These are phyloP conservation scores for Lysandra coridon DNA, from an alignment of 2,888 invertebrate genomes.

Conservation along the genomic window DNA sequence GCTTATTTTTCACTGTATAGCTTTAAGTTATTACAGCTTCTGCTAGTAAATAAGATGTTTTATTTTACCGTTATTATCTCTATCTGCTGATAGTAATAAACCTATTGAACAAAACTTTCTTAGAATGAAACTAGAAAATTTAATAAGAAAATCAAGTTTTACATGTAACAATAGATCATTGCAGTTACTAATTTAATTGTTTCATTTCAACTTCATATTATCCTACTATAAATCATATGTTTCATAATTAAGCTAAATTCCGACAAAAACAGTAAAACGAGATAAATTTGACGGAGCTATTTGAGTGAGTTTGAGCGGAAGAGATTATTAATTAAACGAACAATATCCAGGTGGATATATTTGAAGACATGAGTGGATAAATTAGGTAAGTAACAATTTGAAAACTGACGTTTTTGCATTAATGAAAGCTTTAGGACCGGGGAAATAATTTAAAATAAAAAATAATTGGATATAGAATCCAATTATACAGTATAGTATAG, in stretches of 20 bases:
- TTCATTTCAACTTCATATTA: not conserved
- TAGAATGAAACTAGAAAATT: not conserved
- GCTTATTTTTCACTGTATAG: too few species aligned
- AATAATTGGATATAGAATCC: too few species aligned
- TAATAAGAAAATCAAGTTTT: not conserved
- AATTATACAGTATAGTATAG: too few species aligned
- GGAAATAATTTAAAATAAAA: too few species aligned
- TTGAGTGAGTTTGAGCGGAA: constrained; percentile 8
- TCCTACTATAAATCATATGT: not conserved
- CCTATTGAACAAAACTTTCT: not conserved
- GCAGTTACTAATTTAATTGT: too few species aligned
- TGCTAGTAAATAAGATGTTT: not conserved
- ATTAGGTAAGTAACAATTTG: too few species aligned
- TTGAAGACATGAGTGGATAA: not conserved
- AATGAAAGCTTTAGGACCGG: too few species aligned
- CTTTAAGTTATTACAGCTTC: not conserved
- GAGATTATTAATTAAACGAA: constrained; percentile 11
- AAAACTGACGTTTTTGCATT: too few species aligned
- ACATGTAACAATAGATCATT: not conserved
- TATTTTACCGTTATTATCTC: not conserved
- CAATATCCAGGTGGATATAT: not conserved
- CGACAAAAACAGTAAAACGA: not conserved
- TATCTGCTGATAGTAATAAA: not conserved
- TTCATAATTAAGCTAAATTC: not conserved
- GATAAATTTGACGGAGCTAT: constrained; percentile 16